phyloP scores from a whole-genome alignment of 2,113 vertebrate genomes.

The Nothobranchius furzeri region DNA sequence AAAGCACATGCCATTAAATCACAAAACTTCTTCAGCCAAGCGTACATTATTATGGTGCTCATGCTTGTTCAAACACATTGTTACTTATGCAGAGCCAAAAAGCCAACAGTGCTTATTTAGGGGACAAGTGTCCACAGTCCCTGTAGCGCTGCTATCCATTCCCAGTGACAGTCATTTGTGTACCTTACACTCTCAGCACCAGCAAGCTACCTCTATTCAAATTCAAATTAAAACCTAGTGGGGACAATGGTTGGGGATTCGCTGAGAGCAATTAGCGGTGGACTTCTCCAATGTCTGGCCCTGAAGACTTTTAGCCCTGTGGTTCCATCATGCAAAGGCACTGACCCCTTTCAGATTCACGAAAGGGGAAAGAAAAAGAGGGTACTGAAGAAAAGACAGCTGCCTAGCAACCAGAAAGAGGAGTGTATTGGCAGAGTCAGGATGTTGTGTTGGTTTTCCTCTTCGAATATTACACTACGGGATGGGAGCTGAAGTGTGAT shows the following conservation, averaged over 20 bases:
- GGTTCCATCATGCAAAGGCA: slow-evolving; percentile 75
- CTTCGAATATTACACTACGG: slow-evolving; percentile 65
- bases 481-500: slow-evolving; percentile 68
- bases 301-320: slow-evolving; percentile 72
- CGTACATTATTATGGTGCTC: slow-evolving; percentile 57
- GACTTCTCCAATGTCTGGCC: slow-evolving; percentile 75
- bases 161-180: slow-evolving; percentile 79
- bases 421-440: slow-evolving; percentile 64
- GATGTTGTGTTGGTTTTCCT: slow-evolving; percentile 74
- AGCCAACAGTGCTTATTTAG: slow-evolving; percentile 72
- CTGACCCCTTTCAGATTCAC: slow-evolving; percentile 74
- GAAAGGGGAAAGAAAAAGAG: slow-evolving; percentile 66
- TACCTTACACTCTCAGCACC: slow-evolving; percentile 80
- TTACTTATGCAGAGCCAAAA: slow-evolving; percentile 72
- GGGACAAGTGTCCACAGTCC: slow-evolving; percentile 63
- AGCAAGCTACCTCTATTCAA: slow-evolving; percentile 77
- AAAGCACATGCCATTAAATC: slow-evolving; percentile 52
- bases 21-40: slow-evolving; percentile 54
- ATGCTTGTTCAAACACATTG: slow-evolving; percentile 61
- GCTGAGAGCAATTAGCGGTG: slow-evolving; percentile 77
- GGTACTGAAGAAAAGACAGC: slow-evolving; percentile 52
- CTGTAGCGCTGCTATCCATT: slow-evolving; percentile 65
- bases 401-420: slow-evolving; percentile 70
- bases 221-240: slow-evolving; percentile 79
- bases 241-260: slow-evolving; percentile 68